phyloP scores from a whole-genome alignment of 1,140 invertebrate genomes.

The Lordiphosa stackelbergi region DNA sequence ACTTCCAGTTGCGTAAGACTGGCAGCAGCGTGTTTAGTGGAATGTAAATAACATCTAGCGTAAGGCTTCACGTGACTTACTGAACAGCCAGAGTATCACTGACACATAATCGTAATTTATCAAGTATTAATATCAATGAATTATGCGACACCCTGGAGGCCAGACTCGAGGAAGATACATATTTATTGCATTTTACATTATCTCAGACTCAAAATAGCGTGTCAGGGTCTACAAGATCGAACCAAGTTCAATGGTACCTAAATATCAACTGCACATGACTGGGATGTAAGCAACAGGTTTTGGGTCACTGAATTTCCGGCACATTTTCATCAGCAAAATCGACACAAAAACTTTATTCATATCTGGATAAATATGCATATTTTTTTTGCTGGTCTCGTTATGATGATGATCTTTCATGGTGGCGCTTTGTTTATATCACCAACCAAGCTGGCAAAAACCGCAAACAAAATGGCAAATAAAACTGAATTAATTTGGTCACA shows the following conservation, averaged over 20 bases:
- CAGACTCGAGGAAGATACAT: constrained; percentile 39
- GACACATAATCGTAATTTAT: constrained; percentile 19
- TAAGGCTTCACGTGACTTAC: constrained; percentile 67
- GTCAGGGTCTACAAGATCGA: constrained; percentile 42
- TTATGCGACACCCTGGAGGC: constrained; percentile 40
- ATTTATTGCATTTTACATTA: constrained; percentile 27
- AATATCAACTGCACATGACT: not conserved
- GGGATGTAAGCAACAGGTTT: not conserved
- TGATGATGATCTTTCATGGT: constrained; percentile 33
- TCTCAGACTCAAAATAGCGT: constrained; percentile 30
- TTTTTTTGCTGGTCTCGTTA: not conserved
- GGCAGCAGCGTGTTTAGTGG: constrained; percentile 33
- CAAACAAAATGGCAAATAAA: constrained; percentile 31
- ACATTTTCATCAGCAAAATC: not conserved
- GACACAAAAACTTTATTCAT: not conserved
- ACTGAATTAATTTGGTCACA: constrained; percentile 64
- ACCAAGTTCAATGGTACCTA: constrained; percentile 52
- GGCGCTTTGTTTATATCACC: constrained; percentile 37
- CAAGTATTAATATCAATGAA: constrained; percentile 26
- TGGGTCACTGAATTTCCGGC: not conserved
- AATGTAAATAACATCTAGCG: constrained; percentile 56
- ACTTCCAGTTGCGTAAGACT: constrained; percentile 7
- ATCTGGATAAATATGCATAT: not conserved
- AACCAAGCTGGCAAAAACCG: constrained; percentile 19
- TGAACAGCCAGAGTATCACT: constrained; percentile 1